A percentile compares a stretch with the other conserved stretches of the same genome.
phyloP scores from a whole-genome alignment of 1,140 invertebrate genomes.

The Grapholita molesta region DNA sequence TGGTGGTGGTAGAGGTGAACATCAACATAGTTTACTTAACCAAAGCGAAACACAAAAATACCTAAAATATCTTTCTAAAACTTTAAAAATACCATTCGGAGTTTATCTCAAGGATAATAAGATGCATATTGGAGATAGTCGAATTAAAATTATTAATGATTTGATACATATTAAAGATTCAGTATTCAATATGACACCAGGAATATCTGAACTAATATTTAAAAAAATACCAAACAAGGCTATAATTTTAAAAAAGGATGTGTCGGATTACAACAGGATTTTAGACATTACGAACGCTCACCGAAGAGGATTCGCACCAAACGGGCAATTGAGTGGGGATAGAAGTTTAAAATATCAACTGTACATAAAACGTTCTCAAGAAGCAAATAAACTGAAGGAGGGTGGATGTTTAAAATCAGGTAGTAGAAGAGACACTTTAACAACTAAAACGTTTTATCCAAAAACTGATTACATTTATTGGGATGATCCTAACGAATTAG shows the following conservation, averaged over 20 bases:
- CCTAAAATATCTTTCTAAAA: too few relatives aligned
- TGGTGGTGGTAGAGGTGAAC: background rate
- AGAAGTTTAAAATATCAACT: background rate
- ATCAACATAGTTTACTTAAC: background rate
- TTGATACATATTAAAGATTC: background rate
- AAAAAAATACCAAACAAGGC: background rate
- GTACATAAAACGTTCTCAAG: background rate
- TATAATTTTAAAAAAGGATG: background rate
- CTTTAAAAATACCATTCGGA: background rate
- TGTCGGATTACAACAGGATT: background rate
- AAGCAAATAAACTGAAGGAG: background rate
- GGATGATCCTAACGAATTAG: constrained; percentile 26
- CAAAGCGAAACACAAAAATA: background rate
- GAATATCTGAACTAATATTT: background rate
- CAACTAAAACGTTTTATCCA: background rate
- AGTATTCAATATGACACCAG: background rate
- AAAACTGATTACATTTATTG: constrained; percentile 28
- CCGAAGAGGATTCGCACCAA: background rate
- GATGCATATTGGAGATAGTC: background rate
- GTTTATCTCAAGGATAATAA: background rate
- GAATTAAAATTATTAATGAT: background rate
- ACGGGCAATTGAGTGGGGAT: background rate
- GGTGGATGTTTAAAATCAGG: background rate
- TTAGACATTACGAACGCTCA: background rate
- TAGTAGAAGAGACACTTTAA: too few relatives aligned